Evolutionary conservation across 1,140 invertebrate genomes (phyloP).

Genomic region (Drosophila orena): DNA sequence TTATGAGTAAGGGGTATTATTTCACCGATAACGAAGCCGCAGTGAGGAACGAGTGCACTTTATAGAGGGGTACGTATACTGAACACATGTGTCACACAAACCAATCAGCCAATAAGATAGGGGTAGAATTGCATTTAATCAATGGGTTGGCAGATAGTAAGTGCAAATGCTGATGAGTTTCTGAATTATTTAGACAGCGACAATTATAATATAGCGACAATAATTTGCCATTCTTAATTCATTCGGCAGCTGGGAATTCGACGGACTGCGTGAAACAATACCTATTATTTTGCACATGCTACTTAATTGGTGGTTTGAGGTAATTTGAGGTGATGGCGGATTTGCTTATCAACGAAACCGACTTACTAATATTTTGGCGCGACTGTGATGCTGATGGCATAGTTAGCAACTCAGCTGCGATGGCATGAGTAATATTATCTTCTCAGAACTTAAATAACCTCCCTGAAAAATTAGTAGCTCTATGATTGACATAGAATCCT

Average conservation of each 20-base stretch:
- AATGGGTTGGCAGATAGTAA: not conserved
- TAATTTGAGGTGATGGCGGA: constrained; percentile 31
- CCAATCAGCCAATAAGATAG: not conserved
- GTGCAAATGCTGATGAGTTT: constrained; percentile 11
- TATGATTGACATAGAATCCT: no score
- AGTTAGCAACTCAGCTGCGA: constrained; percentile 39
- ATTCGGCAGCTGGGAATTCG: constrained; percentile 47
- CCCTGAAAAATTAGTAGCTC: no score
- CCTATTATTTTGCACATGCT: not conserved
- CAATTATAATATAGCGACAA: no score
- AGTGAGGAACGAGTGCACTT: not conserved
- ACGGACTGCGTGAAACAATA: constrained; percentile 11
- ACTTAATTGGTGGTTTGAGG: constrained; percentile 16
- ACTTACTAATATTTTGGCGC: constrained; percentile 52
- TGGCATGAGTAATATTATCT: no score
- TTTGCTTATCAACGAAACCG: constrained; percentile 13
- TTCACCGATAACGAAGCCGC: constrained; percentile 24
- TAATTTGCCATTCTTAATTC: constrained; percentile 61
- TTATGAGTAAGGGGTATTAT: constrained; percentile 24
- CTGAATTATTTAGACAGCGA: constrained; percentile 6
- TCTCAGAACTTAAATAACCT: no score
- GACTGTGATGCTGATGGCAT: constrained; percentile 45
- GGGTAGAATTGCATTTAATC: constrained; percentile 20
- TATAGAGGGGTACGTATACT: not conserved
- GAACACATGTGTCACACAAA: constrained; percentile 4